Conservation (phyloP, 2,797 vertebrate species). For the Cuculus canorus region DNA sequence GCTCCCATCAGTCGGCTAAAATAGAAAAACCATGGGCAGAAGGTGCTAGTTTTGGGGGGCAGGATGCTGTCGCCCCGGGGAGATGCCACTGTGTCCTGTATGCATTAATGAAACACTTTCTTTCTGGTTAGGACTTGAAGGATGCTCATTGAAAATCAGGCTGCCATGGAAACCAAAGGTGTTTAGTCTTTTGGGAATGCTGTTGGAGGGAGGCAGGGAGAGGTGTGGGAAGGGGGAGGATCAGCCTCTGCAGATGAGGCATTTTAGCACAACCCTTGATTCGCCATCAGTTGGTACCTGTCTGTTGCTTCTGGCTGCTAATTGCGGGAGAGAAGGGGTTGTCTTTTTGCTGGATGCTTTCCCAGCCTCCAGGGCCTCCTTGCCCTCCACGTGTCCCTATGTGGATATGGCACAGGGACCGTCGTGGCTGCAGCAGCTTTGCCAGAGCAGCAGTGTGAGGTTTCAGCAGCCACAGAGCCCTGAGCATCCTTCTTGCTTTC, state of each 20-base stretch:
- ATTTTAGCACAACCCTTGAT: background rate
- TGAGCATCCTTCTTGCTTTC: background rate
- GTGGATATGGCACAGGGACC: background rate
- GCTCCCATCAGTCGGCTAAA: background rate
- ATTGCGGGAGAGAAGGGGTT: background rate
- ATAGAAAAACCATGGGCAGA: background rate
- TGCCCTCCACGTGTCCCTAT: fast-evolving
- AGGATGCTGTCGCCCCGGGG: background rate
- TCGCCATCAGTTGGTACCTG: background rate
- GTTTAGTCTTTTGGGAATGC: conserved; percentile 70
- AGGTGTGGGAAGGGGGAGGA: background rate
- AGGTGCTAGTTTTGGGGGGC: background rate
- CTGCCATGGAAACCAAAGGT: conserved; percentile 73
- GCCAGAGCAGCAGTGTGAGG: too few relatives aligned
- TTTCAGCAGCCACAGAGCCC: background rate
- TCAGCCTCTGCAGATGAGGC: background rate
- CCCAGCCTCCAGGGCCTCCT: background rate
- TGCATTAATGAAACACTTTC: conserved; percentile 65
- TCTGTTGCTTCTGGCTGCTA: background rate
- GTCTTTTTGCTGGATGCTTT: background rate
- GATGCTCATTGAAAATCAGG: conserved; percentile 72
- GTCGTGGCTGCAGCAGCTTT: background rate
- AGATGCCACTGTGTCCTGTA: conserved; percentile 26
- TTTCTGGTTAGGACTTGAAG: conserved; percentile 47
- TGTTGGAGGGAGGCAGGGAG: conserved; percentile 31